A percentile compares a stretch with the other conserved stretches of the same genome.
Conservation (phyloP, 2,113 vertebrate genomes). For the Alligator sinensis region DNA sequence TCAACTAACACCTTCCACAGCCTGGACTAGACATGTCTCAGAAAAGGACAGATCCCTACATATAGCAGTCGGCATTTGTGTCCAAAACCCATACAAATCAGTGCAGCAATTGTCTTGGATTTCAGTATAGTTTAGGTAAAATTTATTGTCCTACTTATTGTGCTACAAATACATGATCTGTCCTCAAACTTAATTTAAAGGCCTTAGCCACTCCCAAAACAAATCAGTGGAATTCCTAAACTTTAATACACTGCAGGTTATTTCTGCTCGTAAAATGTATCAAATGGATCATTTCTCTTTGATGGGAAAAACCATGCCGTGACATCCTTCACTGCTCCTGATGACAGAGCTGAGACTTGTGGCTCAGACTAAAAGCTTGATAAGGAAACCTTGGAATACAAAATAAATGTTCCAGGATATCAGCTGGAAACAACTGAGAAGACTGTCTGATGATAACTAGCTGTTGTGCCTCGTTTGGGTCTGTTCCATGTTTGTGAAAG, state of each 20-base stretch:
- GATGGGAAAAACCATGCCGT: slow-evolving; percentile 24
- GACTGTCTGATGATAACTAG: neutral
- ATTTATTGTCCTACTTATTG: neutral
- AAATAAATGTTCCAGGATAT: neutral
- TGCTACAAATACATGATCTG: neutral
- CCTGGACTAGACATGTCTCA: slow-evolving; percentile 30
- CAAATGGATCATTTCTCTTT: slow-evolving; percentile 32
- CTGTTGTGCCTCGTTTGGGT: neutral
- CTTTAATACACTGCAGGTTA: neutral
- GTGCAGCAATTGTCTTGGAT: neutral
- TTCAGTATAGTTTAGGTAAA: neutral
- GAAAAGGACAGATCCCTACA: neutral
- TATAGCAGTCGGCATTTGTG: neutral
- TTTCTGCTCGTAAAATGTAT: neutral
- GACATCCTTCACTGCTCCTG: slow-evolving; percentile 33
- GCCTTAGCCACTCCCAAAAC: neutral
- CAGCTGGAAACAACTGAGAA: neutral
- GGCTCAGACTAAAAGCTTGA: slow-evolving; percentile 55
- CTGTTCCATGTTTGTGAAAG: accelerated
- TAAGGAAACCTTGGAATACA: slow-evolving; percentile 40
- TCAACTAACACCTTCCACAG: slow-evolving; percentile 22
- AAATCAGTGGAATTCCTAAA: neutral
- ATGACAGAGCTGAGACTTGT: slow-evolving; percentile 46
- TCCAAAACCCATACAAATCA: neutral
- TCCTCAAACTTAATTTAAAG: neutral